Evolutionary conservation across 2,888 invertebrate genomes (phyloP), one percentile per base, ranked within the genome.

Genomic region (Teleiodes luculella): DNA sequence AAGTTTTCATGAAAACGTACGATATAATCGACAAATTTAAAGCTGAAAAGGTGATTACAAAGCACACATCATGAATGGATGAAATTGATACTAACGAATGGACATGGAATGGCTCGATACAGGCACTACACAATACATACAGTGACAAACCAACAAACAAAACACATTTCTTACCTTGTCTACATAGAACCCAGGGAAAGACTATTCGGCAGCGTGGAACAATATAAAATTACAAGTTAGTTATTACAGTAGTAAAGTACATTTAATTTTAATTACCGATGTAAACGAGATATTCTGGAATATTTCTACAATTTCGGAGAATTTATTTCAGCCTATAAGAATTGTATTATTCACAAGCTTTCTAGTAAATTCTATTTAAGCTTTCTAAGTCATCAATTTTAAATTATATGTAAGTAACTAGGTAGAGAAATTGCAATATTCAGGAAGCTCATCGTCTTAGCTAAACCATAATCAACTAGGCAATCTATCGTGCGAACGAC

Each of bases 181-280:
- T 78, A 86, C 72, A 78, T 88, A 89, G 80, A 90, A 89, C 61
- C 89, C 89, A 52, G 88, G 88, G 64, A 89, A 89, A 47, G 88
- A 84, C 89, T 89, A 81, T 71, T 71, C 76, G 62, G 74, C 72
- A 60, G 88, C 88, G 80, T 87, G 89, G 57, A 87, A 87, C 68
- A 76, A 74, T 60, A 80, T 60, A 78, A 76, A 72, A 62, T 57
- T 60, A 51, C 30, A 28, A 30, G 39, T 52, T 54, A 52, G 30
- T 53, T 39, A 41, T n/a, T n/a, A 6, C 28, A 28, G 20, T 41
- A 18, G 18, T 18, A 10, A 41, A 41, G 31, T 16, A 11, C 30
- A 14, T 16, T 39, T 43, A 18, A 37, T 14, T 2, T 31, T n/a
- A 24, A 24, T 24, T 24, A 24, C 24, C 24, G 3, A 24, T 6